Base-by-base conservation (phyloP, 2,888 invertebrate genomes). In the Parelbella ahira region DNA sequence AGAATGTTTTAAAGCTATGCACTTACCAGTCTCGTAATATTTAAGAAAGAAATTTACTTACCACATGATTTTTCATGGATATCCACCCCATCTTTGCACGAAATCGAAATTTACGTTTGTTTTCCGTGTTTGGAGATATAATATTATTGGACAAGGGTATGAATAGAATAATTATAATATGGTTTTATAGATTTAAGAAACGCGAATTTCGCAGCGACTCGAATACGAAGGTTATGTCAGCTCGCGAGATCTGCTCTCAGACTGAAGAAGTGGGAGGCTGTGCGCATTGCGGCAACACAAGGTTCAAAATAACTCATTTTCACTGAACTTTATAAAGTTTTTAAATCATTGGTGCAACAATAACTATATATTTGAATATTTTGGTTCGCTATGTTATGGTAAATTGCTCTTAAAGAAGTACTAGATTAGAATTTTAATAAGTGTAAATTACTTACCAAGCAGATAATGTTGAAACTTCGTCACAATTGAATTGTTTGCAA, bases 21-120 rank as follows among this genome's bases (percentile, higher is more conserved):
- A n/a, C n/a, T n/a, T n/a, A n/a, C n/a, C n/a, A n/a, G n/a, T n/a
- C n/a, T n/a, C n/a, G n/a, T n/a, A n/a, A n/a, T n/a, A n/a, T n/a
- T n/a, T n/a, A n/a, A n/a, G n/a, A n/a, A n/a, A n/a, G n/a, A n/a
- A 15, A 15, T 3, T 15, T 24, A 71, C 84, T 78, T 55, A 86
- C 87, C 83, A 87, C 79, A 68, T 87, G 86, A 72, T 84, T 86
- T 67, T 87, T 87, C 82, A 87, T 86, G 7, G 86, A 86, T 56
- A 87, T 84, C 87, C 87, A 87, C 44, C 87, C 87, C 87, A 87
- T 87, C 58, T 68, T 84, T 21, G 67, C 73, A 53, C 78, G 63
- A 54, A 65, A 76, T 55, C 69, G 77, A 38, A 74, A 59, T 68
- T 79, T 83, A 41, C 56, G 56, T 70, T 74, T 79, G 48, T 63